Evolutionary conservation across 2,113 vertebrate genomes (phyloP), one percentile per base, ranked within the genome.

Genomic region (Pachycephala philippinensis): DNA sequence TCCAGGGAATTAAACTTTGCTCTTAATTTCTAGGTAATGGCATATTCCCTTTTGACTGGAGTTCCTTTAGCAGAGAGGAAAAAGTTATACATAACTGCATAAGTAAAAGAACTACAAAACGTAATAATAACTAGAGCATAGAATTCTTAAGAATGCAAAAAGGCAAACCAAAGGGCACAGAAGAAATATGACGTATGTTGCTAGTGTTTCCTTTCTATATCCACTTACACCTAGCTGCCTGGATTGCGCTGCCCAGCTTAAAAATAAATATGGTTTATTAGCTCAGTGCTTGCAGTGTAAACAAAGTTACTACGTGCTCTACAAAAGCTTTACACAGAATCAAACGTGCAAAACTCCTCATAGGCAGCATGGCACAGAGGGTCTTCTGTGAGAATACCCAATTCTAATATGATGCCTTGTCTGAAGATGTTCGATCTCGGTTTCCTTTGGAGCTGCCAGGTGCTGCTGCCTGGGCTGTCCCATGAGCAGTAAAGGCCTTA

Each of bases 351-450:
- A 89, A 81, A 49, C 16, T 81, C 28, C 26, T 84, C 56, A 66
- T 1, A n/a, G 3, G 45, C 5, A 13, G 14, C 21, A 33, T 22
- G 23, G 44, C 44, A 79, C 49, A 75, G 28, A 56, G 8, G 7
- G 19, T 11, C 11, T 52, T 50, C 19, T 7, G 7, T 28, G 59
- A 47, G 19, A 35, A 75, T 22, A 39, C 5, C 9, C 8, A 42
- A 0, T 19, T 70, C 26, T 78, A 24, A 10, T 8, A 35, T 5
- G 14, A 26, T 35, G 7, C 4, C 33, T 84, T 23, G 3, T 18
- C 22, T 9, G 9, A 72, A 40, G 24, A 24, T 54, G 30, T 6
- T 49, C 4, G 1, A 3, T 39, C 24, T 21, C 0, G 0, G 35
- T 24, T 47, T 33, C 11, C 24, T 59, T 15, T 42, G 33, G 75